Conservation (phyloP, 1,140 invertebrate species). For the Paramacrobiotus metropolitanus region DNA sequence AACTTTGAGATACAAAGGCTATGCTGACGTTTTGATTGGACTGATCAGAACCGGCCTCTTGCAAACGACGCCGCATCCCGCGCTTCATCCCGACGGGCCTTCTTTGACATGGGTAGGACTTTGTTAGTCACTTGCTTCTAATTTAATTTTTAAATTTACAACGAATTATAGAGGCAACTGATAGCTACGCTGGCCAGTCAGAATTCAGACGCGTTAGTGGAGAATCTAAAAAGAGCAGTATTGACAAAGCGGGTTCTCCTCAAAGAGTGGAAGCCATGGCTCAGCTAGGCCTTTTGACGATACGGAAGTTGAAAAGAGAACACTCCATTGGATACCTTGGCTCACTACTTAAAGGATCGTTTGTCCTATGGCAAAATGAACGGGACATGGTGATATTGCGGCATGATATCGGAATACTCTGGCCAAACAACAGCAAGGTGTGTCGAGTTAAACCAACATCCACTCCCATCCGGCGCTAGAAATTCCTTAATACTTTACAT, state of each 20-base stretch:
- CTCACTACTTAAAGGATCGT: constrained; percentile 60
- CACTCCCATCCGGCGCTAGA: background rate
- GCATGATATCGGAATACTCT: constrained; percentile 71
- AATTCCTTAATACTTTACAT: background rate
- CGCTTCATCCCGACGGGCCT: constrained; percentile 73
- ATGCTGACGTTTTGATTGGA: constrained; percentile 56
- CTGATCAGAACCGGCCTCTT: constrained; percentile 66
- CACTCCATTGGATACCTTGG: constrained; percentile 70
- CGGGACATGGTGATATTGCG: constrained; percentile 77
- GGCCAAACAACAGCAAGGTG: constrained; percentile 49
- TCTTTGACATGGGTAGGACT: constrained; percentile 72
- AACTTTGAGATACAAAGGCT: constrained; percentile 72
- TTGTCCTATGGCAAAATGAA: constrained; percentile 55
- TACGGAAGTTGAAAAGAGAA: constrained; percentile 48
- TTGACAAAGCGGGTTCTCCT: constrained; percentile 45
- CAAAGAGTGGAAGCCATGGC: constrained; percentile 45
- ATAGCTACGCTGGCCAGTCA: constrained; percentile 63
- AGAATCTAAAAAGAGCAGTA: constrained; percentile 60
- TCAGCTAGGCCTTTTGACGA: constrained; percentile 68
- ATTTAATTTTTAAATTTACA: background rate
- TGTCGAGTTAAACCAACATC: background rate
- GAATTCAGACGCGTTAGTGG: constrained; percentile 65
- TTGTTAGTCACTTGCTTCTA: background rate
- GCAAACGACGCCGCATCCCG: constrained; percentile 56
- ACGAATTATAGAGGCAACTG: constrained; percentile 39